phyloP scores from a whole-genome alignment of 30 jellyfish, hydroid and myxozoan genomes.

The Chrysaora quinquecirrha region DNA sequence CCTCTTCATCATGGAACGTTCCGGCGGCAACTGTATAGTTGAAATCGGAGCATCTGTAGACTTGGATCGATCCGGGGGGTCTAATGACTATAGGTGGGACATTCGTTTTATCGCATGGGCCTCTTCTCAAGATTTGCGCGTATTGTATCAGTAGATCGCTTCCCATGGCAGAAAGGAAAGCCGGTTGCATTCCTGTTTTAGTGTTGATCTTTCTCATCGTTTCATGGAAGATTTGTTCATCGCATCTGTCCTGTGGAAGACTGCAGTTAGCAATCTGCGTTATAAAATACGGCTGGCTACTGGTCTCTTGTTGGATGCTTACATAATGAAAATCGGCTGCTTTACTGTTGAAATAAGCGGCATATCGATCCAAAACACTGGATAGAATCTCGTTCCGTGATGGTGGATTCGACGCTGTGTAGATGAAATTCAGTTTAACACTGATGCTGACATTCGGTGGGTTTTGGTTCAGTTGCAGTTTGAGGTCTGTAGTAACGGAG shows the following conservation, averaged over 20 bases:
- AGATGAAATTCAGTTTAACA: constrained; percentile 21
- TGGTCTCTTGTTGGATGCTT: not conserved
- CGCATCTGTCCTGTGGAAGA: constrained; percentile 19
- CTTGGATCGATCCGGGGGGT: constrained; percentile 3
- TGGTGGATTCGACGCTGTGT: constrained; percentile 25
- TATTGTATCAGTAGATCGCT: not conserved
- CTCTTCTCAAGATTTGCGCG: constrained; percentile 1
- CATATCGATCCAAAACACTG: constrained; percentile 11
- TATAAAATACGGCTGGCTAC: constrained; percentile 7
- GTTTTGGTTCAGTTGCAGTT: constrained; percentile 27
- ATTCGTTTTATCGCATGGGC: constrained; percentile 29
- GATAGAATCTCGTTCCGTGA: constrained; percentile 1
- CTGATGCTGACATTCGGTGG: constrained; percentile 62
- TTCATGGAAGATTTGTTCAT: not conserved
- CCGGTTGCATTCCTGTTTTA: not conserved
- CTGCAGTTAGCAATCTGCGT: constrained; percentile 34
- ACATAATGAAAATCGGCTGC: constrained; percentile 14
- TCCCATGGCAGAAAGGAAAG: constrained; percentile 46
- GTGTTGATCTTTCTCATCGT: not conserved
- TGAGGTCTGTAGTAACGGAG: constrained; percentile 42
- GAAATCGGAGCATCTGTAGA: constrained; percentile 35
- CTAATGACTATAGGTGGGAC: constrained; percentile 29
- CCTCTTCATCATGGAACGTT: constrained; percentile 50
- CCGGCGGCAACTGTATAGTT: constrained; percentile 25
- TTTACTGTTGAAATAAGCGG: constrained; percentile 20